Percentiles rank a stretch among this genome's conserved stretches.
Evolutionary conservation across 2,888 invertebrate genomes (phyloP).

Genomic region (Corythucha ciliata): DNA sequence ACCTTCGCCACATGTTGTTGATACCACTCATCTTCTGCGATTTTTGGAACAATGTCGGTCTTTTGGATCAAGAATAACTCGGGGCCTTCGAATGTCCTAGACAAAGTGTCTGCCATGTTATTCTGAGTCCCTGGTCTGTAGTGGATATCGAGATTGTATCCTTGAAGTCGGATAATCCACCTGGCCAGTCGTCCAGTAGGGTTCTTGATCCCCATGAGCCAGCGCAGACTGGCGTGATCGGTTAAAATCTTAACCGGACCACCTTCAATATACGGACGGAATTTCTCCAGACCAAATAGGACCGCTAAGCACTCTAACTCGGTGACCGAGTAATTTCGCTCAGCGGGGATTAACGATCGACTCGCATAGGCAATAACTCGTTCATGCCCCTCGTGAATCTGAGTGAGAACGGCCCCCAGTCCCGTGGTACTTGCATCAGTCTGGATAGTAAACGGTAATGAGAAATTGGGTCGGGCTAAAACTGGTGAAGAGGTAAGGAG

Average conservation of each 20-base stretch:
- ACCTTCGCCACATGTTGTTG: constrained; percentile 17
- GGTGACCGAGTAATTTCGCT: constrained; percentile 6
- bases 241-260: constrained; percentile 10
- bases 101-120: constrained; percentile 14
- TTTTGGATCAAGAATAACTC: background rate
- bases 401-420: constrained; percentile 13
- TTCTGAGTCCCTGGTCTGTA: constrained; percentile 18
- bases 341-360: constrained; percentile 6
- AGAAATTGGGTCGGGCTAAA: constrained; percentile 26
- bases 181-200: constrained; percentile 12
- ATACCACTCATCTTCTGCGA: constrained; percentile 24
- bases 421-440: constrained; percentile 8
- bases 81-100: background rate
- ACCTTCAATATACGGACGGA: constrained; percentile 14
- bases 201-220: constrained; percentile 7
- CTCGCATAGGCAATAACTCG: constrained; percentile 14
- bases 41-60: background rate
- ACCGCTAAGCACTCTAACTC: constrained; percentile 29
- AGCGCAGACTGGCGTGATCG: constrained; percentile 8
- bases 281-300: constrained; percentile 13
- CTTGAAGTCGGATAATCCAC: constrained; percentile 12
- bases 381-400: constrained; percentile 23
- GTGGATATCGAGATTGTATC: background rate
- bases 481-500: constrained; percentile 8
- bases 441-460: constrained; percentile 4